Evolutionary conservation across 2,797 vertebrate species (phyloP), one percentile per base, ranked within the genome.

Genomic region (Ctenopoma kingsleyae): DNA sequence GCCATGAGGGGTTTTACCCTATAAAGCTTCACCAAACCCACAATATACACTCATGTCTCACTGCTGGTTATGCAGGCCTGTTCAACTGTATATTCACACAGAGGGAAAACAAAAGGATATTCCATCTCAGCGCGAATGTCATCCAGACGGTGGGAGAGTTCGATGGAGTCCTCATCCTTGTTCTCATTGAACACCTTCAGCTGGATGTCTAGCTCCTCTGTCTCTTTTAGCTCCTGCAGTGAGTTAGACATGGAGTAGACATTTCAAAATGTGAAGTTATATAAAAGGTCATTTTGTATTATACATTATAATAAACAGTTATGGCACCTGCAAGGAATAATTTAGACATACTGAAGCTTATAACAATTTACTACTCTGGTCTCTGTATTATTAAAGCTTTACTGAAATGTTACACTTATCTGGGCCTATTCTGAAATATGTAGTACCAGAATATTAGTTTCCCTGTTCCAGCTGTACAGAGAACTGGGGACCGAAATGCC

Each of bases 101-200:
- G n/a, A 68, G 54, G 59, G 38, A 66, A 40, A 36, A 70, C 49
- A 68, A 95, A 98, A 99, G 97, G 98, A 99, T 99, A 99, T 99
- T 99, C 98, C 97, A 99, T 99, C 90, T 99, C 98, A 38, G 96
- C 93, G 12, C 94, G 96, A 93, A 99, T 97, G 92, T 99, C 98
- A 60, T 94, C 95, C 66, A 99, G 95, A 56, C 98, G 97, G 82
- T 99, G 98, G 51, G 97, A 97, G 80, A 99, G 95, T 84, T 99
- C 98, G 67, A 96, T 96, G 51, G 95, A 92, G 89, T 99, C 98
- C 51, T 99, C 98, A 66, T 99, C 98, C 92, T 98, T 99, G 91
- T 97, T 98, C 90, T 99, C 98, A 90, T 99, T 98, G 94, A 99
- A 99, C 71, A 99, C 98, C 93, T 94, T 98, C 84, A 99, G 91